Evolutionary conservation across 2,113 vertebrate genomes (phyloP).

Genomic region (Taxidea taxus): DNA sequence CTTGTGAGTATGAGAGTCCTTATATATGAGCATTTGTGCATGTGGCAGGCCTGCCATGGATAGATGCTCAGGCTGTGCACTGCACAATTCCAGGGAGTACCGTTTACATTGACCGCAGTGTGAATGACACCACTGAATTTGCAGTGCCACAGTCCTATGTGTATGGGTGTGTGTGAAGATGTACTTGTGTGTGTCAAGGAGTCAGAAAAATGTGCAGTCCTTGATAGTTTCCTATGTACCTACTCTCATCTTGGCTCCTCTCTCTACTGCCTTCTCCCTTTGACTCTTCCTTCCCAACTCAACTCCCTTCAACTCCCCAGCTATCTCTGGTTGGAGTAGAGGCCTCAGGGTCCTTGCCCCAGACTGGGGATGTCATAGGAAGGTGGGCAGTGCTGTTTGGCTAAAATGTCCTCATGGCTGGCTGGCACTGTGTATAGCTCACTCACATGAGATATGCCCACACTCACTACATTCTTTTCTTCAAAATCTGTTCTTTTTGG

Average conservation of each 20-base stretch:
- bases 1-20: not conserved
- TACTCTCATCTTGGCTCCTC: not conserved
- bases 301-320: not conserved
- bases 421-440: not conserved
- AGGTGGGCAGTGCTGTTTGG: not conserved
- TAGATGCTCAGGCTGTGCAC: not conserved
- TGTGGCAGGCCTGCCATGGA: not conserved
- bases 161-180: not conserved
- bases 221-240: not conserved
- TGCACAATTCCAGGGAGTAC: not conserved
- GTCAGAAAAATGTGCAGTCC: not conserved
- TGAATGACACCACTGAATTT: conserved; percentile 20
- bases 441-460: not conserved
- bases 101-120: not conserved
- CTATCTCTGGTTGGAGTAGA: not conserved
- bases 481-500: not conserved
- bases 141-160: not conserved
- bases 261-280: not conserved
- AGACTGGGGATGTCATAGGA: not conserved
- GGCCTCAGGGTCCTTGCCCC: not conserved
- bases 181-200: not conserved
- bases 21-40: not conserved
- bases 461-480: not conserved
- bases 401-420: not conserved
- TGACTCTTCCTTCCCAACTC: not conserved